Conservation (phyloP, 1,140 invertebrate genomes). For the Caenorhabditis briggsae region DNA sequence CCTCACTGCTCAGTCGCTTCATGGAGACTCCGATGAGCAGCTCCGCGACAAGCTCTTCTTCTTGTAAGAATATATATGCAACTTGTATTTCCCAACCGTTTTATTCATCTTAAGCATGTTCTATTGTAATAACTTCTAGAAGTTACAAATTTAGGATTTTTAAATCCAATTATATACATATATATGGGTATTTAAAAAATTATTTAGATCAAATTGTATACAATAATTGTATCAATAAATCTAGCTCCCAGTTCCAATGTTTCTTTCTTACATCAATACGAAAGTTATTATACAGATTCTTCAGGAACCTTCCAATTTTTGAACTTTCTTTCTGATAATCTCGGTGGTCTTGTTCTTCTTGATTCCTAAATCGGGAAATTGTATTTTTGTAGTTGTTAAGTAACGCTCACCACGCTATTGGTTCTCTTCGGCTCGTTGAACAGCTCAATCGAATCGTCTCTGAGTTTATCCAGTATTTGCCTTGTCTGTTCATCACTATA, state of each 20-base stretch:
- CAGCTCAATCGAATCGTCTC: slow-evolving; percentile 57
- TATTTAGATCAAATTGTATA: background rate
- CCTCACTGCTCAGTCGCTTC: slow-evolving; percentile 58
- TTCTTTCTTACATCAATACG: background rate
- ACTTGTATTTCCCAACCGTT: background rate
- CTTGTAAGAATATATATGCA: slow-evolving; percentile 24
- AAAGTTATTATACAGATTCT: background rate
- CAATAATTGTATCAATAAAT: background rate
- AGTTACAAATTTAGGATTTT: background rate
- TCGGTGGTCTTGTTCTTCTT: slow-evolving; percentile 4
- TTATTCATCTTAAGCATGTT: background rate
- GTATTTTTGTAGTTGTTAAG: background rate
- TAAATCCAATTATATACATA: background rate
- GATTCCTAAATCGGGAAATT: background rate
- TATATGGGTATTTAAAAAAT: background rate
- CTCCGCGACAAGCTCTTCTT: slow-evolving; percentile 61
- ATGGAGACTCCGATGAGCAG: slow-evolving; percentile 42
- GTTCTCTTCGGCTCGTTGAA: slow-evolving; percentile 53
- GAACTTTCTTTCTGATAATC: background rate
- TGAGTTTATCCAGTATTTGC: slow-evolving; percentile 46
- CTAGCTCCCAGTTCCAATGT: background rate
- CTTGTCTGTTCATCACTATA: slow-evolving; percentile 58
- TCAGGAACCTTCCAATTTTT: slow-evolving; percentile 47
- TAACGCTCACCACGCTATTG: background rate
- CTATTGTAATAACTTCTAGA: too few relatives aligned